Percentiles rank a stretch among this genome's conserved stretches.
Conservation (phyloP, 2,888 invertebrate genomes). For the Leistus spinibarbis region DNA sequence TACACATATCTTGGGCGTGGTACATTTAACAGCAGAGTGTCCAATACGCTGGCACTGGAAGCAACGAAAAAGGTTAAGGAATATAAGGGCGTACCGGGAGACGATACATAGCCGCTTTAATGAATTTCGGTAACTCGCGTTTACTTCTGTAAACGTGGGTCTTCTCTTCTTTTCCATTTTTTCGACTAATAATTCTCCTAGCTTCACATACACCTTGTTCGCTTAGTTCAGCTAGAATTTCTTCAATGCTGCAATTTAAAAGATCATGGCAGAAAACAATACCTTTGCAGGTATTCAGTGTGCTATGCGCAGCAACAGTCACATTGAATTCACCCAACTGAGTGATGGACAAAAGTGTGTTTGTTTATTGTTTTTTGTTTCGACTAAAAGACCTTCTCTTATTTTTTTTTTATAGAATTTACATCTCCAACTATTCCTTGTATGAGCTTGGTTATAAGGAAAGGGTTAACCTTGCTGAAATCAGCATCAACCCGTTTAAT, state of each 20-base stretch:
- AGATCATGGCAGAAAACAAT: constrained; percentile 42
- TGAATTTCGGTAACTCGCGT: constrained; percentile 34
- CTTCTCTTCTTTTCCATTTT: constrained; percentile 26
- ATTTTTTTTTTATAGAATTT: no score
- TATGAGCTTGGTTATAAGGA: no score
- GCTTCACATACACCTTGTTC: constrained; percentile 39
- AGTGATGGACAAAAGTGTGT: neutral
- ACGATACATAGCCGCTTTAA: constrained; percentile 38
- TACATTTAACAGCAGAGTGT: no score
- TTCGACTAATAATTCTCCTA: constrained; percentile 26
- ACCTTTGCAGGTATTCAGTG: constrained; percentile 40
- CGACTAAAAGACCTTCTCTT: no score
- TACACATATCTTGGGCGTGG: no score
- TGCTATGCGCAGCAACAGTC: neutral
- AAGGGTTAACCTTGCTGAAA: no score
- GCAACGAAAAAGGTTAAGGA: constrained; percentile 42
- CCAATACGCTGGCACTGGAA: no score
- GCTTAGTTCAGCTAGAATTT: constrained; percentile 39
- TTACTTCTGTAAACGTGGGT: constrained; percentile 41
- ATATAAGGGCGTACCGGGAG: constrained; percentile 41
- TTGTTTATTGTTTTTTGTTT: no score
- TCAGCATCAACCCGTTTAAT: no score
- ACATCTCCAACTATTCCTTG: no score
- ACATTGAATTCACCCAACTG: neutral
- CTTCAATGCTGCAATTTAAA: constrained; percentile 40